Evolutionary conservation across 2,113 vertebrate genomes (phyloP), one percentile per base, ranked within the genome.

Genomic region (Poeciliopsis prolifica): DNA sequence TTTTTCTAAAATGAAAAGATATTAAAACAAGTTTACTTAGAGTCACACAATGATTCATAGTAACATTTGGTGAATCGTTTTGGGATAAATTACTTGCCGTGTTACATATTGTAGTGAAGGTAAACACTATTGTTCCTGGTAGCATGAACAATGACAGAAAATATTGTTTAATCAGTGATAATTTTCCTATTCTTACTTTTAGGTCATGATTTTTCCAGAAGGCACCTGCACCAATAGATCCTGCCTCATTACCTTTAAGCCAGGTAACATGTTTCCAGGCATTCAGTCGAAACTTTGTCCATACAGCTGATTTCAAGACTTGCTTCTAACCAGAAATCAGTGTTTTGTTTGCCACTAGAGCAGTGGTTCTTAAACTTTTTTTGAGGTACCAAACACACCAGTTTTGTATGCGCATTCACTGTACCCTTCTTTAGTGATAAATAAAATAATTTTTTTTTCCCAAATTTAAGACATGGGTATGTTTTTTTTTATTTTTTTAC

Each of bases 131-230:
- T 67, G 24, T 67, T 67, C 6, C 30, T 12, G n/a, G 10, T 58
- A 12, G n/a, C 12, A 30, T 19, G 17, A n/a, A 65, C 30, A 11
- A 26, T n/a, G 35, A 44, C 6, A 24, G 4, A 68, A 75, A 35
- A 54, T 22, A 19, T 22, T n/a, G 10, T n/a, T 60, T 2, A 42
- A 37, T 15, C n/a, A 7, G 5, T 22, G 19, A 28, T 40, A 1
- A 26, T 19, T 87, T 81, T 76, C 8, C 48, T 74, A 64, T 14
- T 88, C 71, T 85, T 85, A 84, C 70, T 86, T 88, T 19, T 90
- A 99, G 98, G 97, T 99, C 80, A 99, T 99, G 97, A 99, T 99
- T 91, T 99, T 99, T 91, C 98, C 98, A 75, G 98, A 99, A 85
- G 98, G 98, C 86, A 99, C 98, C 0, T 99, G 98, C 81, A 99